A percentile compares a stretch with the other conserved stretches of the same genome.
phyloP scores from a whole-genome alignment of 2,888 invertebrate genomes.

The Hemicrepidius hirtus region DNA sequence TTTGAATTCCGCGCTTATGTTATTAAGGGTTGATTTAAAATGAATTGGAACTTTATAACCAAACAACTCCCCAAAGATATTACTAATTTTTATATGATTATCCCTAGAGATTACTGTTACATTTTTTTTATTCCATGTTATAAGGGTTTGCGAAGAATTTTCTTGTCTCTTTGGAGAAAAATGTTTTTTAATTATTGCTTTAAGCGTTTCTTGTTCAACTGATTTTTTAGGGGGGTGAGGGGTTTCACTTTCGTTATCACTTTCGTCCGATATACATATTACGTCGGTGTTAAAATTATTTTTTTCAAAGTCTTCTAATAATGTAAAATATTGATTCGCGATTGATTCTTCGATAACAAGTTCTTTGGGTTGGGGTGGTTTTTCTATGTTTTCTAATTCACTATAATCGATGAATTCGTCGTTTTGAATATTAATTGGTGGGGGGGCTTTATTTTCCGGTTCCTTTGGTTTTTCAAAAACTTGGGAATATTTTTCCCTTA shows the following conservation, averaged over 20 bases:
- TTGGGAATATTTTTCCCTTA: not conserved
- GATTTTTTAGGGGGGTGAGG: too few species aligned
- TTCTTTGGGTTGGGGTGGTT: too few species aligned
- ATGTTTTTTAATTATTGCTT: conserved; percentile 2
- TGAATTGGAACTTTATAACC: not conserved
- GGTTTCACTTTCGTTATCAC: conserved; percentile 8
- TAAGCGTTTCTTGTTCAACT: conserved; percentile 1
- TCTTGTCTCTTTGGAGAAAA: not conserved
- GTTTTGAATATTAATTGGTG: not conserved
- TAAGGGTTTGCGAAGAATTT: not conserved
- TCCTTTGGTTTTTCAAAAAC: not conserved
- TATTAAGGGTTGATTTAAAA: not conserved
- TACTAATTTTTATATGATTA: not conserved
- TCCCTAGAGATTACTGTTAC: not conserved
- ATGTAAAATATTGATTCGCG: too few species aligned
- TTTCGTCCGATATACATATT: not conserved
- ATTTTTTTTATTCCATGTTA: too few species aligned
- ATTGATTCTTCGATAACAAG: too few species aligned
- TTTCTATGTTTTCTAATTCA: not conserved
- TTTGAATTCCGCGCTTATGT: not conserved
- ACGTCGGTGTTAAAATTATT: not conserved
- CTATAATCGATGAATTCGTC: not conserved
- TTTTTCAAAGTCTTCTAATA: too few species aligned
- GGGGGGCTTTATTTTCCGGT: not conserved
- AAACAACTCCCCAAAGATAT: not conserved